A percentile compares a stretch with the other conserved stretches of the same genome.
These are phyloP conservation scores for Dicranocentrus wangi DNA, from an alignment of 2,888 invertebrate genomes.

Conservation along the genomic window DNA sequence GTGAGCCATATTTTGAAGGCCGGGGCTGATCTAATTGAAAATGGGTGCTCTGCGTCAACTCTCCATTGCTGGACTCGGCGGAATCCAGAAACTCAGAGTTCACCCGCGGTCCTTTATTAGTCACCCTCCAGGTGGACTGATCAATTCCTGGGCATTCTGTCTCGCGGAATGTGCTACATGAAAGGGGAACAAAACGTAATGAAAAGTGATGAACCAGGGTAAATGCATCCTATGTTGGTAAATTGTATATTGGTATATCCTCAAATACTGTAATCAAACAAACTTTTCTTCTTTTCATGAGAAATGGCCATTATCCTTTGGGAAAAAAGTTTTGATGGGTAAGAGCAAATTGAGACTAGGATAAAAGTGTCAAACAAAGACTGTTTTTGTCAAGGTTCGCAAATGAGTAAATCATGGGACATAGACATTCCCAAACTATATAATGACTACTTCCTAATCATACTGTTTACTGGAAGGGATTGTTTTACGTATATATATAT, in stretches of 20 bases:
- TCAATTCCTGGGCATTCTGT: constrained; percentile 68
- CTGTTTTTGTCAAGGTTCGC: constrained; percentile 35
- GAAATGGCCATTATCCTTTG: constrained; percentile 42
- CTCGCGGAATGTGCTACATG: constrained; percentile 61
- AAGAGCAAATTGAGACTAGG: constrained; percentile 21
- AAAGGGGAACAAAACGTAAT: constrained; percentile 11
- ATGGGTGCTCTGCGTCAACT: constrained; percentile 57
- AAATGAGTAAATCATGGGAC: constrained; percentile 48
- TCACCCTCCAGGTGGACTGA: constrained; percentile 48
- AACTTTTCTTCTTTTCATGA: constrained; percentile 50
- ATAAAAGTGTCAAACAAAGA: constrained; percentile 18
- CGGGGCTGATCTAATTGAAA: constrained; percentile 65
- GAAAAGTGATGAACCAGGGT: background rate
- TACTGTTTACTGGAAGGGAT: constrained; percentile 16
- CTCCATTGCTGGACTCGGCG: constrained; percentile 56
- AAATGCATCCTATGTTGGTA: too few relatives aligned
- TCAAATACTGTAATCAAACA: constrained; percentile 4
- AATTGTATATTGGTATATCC: too few relatives aligned
- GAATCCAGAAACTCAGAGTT: constrained; percentile 56
- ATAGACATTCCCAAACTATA: constrained; percentile 4
- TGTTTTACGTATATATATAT: constrained; percentile 27
- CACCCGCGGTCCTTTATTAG: constrained; percentile 64
- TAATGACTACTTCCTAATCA: constrained; percentile 40
- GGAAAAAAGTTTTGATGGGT: constrained; percentile 20
- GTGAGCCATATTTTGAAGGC: constrained; percentile 61